Evolutionary conservation across 2,888 invertebrate genomes (phyloP).

Genomic region (Drosophila prolongata): DNA sequence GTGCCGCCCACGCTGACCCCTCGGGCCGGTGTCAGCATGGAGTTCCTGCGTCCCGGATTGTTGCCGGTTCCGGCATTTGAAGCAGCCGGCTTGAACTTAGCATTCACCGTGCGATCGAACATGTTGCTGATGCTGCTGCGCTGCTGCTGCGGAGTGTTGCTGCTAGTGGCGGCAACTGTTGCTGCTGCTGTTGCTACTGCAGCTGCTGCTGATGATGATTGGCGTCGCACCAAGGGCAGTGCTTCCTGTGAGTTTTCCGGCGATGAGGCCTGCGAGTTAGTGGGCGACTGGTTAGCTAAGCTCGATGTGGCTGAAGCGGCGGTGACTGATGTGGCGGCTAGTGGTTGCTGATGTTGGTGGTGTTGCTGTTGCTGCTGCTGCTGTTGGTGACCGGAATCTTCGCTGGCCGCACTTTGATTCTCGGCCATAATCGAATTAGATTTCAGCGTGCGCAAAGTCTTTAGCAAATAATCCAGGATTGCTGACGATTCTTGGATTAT

Average conservation of each 20-base stretch:
- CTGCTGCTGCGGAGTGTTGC: slow-evolving; percentile 29
- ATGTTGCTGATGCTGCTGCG: slow-evolving; percentile 63
- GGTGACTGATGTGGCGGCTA: slow-evolving; percentile 50
- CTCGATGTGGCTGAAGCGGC: slow-evolving; percentile 37
- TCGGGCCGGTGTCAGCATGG: slow-evolving; percentile 75
- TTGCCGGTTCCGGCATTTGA: slow-evolving; percentile 48
- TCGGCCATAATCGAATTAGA: slow-evolving; percentile 84
- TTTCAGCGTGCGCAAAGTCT: slow-evolving; percentile 83
- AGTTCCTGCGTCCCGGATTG: slow-evolving; percentile 72
- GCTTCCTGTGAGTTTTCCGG: slow-evolving; percentile 80
- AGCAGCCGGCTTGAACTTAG: slow-evolving; percentile 75
- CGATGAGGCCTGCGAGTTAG: slow-evolving; percentile 78
- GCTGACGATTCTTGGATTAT: slow-evolving; percentile 74
- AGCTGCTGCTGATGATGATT: slow-evolving; percentile 44
- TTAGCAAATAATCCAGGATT: slow-evolving; percentile 83
- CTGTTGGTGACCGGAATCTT: slow-evolving; percentile 83
- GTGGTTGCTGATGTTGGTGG: slow-evolving; percentile 59
- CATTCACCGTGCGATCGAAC: slow-evolving; percentile 80
- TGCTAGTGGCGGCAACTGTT: slow-evolving; percentile 26
- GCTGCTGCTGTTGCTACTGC: slow-evolving; percentile 29
- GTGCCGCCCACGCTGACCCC: slow-evolving; percentile 52
- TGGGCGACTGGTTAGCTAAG: slow-evolving; percentile 49
- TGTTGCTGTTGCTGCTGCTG: slow-evolving; percentile 72
- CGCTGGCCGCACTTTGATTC: slow-evolving; percentile 84
- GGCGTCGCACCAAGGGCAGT: slow-evolving; percentile 35